Base-by-base conservation (phyloP, 2,888 invertebrate species). In the Folsomia manolachei region DNA sequence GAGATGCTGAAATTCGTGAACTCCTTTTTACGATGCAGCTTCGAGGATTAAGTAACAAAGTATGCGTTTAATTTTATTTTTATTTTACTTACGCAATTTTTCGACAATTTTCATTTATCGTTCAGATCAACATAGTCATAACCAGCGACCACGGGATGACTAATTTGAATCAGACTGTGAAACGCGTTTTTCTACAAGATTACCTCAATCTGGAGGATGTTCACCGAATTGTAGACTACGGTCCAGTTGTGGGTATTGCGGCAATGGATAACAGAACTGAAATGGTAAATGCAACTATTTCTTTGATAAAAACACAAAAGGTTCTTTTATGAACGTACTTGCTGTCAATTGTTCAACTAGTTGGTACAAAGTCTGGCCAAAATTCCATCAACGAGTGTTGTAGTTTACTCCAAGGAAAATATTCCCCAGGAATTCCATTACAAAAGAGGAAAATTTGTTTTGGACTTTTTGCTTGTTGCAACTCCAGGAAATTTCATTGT, bases 381-480 rank as follows among this genome's bases (percentile, higher is more conserved):
- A 4, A 56, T 56, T 56, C 39, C 39, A 4, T 39, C 39, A 39
- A n/a, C 56, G 7, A 81, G 81, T 7, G 76, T 81, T 52, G 71
- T 77, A 62, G 83, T 83, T 1, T 85, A 84, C 81, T 81, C 78
- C 56, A 83, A 83, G 71, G 81, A 83, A 61, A 83, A 86, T 11
- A 83, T 86, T 52, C 85, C 86, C 0, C 83, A 83, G 1, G 79
- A 80, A n/a, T 85, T 82, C 77, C 85, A 86, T 78, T 85, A 84
- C 81, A 82, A 81, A 69, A 82, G 84, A 72, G 83, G 83, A 70
- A 76, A 81, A 18, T 79, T 86, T 21, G 82, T 84, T 19, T 81
- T 83, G 69, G 84, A 84, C 1, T 82, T 86, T 61, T 78, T 86
- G 4, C 78, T 85, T 4, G 81, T 84, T 1, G 85, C 85, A 2